These are phyloP conservation scores for Drosophila eohydei DNA, from an alignment of 2,888 invertebrate species.

Conservation along the genomic window DNA sequence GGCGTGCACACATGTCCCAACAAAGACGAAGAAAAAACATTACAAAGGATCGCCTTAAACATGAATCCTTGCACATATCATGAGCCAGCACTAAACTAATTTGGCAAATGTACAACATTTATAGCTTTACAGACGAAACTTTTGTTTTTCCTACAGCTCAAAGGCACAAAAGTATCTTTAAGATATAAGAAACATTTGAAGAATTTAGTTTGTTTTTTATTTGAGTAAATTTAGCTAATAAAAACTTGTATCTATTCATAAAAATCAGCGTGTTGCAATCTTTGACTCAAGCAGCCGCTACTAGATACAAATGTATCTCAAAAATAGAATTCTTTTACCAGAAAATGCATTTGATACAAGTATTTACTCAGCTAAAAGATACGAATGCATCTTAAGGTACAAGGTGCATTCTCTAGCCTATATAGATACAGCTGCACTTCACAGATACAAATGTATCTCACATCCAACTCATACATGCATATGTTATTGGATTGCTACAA, in stretches of 20 bases:
- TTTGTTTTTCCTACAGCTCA: neutral
- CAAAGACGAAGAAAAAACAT: neutral
- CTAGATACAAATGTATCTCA: neutral
- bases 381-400: no score
- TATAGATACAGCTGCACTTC: neutral
- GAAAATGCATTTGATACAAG: no score
- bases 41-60: slow-evolving; percentile 8
- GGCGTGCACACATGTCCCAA: slow-evolving; percentile 39
- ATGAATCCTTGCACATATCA: slow-evolving; percentile 27
- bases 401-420: neutral
- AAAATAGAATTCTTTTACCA: no score
- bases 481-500: no score
- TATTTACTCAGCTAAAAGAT: no score
- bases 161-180: neutral
- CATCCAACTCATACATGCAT: neutral
- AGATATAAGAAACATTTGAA: neutral
- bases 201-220: neutral
- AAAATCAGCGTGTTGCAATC: neutral
- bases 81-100: slow-evolving; percentile 39
- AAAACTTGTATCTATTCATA: neutral
- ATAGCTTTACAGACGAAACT: neutral
- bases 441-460: neutral
- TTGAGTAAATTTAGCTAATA: neutral
- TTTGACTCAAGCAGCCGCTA: neutral
- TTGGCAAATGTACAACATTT: neutral